A percentile compares a stretch with the other conserved stretches of the same genome.
phyloP scores from a whole-genome alignment of 2,888 invertebrate species.

The Tiphia femorata region DNA sequence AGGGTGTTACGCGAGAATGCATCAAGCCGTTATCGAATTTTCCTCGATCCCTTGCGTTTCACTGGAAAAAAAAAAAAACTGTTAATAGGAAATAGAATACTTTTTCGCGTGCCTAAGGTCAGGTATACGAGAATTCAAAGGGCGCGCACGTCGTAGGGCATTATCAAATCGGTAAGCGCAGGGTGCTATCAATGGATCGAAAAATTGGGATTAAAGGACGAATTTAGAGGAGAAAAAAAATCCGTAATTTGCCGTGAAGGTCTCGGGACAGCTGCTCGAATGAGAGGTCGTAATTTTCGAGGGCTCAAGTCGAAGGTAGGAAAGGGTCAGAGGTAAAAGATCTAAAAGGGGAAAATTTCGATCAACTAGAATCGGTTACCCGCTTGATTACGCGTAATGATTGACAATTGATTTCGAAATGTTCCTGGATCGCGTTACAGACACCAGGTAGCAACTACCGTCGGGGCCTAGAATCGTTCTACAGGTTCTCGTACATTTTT shows the following conservation, averaged over 20 bases:
- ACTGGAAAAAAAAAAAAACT: background rate
- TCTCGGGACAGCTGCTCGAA: too few relatives aligned
- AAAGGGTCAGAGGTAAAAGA: constrained; percentile 43
- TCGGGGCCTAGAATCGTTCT: too few relatives aligned
- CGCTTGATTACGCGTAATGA: constrained; percentile 66
- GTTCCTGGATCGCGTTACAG: constrained; percentile 55
- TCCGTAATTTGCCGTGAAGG: constrained; percentile 53
- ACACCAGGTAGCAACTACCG: constrained; percentile 29
- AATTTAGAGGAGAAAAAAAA: constrained; percentile 53
- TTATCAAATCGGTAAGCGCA: constrained; percentile 47
- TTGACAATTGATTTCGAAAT: constrained; percentile 60
- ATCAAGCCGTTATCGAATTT: too few relatives aligned
- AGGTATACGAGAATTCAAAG: constrained; percentile 30
- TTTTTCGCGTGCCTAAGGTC: constrained; percentile 10
- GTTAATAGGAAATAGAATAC: constrained; percentile 12
- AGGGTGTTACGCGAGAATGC: too few relatives aligned
- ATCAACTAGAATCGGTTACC: constrained; percentile 50
- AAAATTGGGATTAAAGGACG: constrained; percentile 61
- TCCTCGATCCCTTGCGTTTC: background rate
- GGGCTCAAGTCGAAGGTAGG: too few relatives aligned
- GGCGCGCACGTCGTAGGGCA: constrained; percentile 39
- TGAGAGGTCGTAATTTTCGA: constrained; percentile 16
- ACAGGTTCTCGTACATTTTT: too few relatives aligned
- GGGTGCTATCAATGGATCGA: constrained; percentile 57
- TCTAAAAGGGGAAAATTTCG: constrained; percentile 35